Evolutionary conservation across 2,113 vertebrate genomes (phyloP).

Genomic region (Riparia riparia): DNA sequence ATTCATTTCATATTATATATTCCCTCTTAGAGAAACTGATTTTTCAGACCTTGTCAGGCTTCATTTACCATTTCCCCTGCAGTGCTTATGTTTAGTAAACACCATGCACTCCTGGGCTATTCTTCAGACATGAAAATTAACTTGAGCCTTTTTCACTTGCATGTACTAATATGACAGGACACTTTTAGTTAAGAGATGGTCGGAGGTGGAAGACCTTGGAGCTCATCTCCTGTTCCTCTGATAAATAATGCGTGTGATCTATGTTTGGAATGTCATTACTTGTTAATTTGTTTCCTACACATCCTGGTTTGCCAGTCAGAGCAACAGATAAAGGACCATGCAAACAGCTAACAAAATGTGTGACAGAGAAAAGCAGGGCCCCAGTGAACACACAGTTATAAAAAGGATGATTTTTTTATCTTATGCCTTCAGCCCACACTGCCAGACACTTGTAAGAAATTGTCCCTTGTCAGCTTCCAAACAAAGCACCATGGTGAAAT

Average conservation of each 20-base stretch:
- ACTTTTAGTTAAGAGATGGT: not conserved
- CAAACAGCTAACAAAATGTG: not conserved
- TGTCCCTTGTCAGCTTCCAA: not conserved
- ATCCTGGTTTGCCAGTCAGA: not conserved
- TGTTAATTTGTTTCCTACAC: not conserved
- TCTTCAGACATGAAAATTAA: constrained; percentile 37
- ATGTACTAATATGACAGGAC: not conserved
- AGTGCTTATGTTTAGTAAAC: constrained; percentile 1
- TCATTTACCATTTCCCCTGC: not conserved
- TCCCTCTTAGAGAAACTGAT: not conserved
- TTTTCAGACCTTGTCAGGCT: constrained; percentile 28
- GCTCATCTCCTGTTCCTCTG: not conserved
- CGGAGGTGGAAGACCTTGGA: not conserved
- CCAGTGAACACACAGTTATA: not conserved
- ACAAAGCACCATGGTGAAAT: not conserved
- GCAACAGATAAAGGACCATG: not conserved
- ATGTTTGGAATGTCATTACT: not conserved
- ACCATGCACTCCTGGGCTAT: not conserved
- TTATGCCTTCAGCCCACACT: not conserved
- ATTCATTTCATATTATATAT: not conserved
- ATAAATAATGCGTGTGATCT: not conserved
- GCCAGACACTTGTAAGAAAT: not conserved
- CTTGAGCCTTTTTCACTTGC: not conserved
- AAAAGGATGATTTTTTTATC: not conserved
- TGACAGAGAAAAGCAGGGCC: not conserved